Percentiles rank a stretch among this genome's conserved stretches.
Evolutionary conservation across 2,797 vertebrate genomes (phyloP).

Genomic region (Ibycter americanus): DNA sequence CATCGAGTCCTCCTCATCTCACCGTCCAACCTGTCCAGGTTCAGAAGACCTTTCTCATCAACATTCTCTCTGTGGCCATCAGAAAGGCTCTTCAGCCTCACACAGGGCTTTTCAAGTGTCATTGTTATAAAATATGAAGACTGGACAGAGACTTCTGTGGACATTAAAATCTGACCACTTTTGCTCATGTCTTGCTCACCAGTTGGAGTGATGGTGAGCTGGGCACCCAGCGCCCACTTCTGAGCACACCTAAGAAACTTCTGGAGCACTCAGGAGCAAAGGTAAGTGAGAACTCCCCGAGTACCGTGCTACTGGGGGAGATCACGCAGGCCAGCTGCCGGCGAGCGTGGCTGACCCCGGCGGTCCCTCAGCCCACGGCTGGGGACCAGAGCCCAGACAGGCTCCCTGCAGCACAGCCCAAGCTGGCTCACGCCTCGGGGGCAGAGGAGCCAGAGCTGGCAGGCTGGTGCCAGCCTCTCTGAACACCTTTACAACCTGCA

Average conservation of each 20-base stretch:
- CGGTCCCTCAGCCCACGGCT: neutral
- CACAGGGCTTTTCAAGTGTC: neutral
- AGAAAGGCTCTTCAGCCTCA: neutral
- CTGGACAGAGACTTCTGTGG: neutral
- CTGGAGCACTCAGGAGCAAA: neutral
- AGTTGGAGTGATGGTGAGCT: neutral
- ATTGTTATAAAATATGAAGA: neutral
- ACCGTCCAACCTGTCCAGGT: neutral
- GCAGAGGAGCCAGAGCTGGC: neutral
- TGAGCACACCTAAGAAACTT: neutral
- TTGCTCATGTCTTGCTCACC: neutral
- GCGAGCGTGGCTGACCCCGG: rapidly evolving
- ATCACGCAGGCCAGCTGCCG: neutral
- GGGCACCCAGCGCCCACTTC: neutral
- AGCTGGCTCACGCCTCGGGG: rapidly evolving
- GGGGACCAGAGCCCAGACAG: neutral
- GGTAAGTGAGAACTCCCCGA: neutral
- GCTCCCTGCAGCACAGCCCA: rapidly evolving
- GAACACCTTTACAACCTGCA: neutral
- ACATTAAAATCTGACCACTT: neutral
- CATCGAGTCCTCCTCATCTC: rapidly evolving
- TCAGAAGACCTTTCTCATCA: neutral
- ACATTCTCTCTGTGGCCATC: neutral
- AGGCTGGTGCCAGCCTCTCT: neutral
- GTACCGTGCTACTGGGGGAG: neutral